Conservation (phyloP, 2,113 vertebrate genomes). For the Oceanodroma tethys region DNA sequence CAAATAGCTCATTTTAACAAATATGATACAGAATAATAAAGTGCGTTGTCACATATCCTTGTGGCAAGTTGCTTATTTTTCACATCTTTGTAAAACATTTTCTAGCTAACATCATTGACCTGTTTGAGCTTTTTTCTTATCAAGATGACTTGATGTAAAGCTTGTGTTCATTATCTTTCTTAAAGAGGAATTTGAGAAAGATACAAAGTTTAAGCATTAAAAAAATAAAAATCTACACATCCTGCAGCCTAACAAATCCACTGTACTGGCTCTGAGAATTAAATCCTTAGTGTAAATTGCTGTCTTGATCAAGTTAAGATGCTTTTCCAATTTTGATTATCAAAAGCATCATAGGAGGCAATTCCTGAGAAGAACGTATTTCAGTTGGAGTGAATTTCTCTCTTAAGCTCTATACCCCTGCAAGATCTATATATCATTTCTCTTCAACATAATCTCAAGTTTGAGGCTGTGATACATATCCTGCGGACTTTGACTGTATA, state of each 20-base stretch:
- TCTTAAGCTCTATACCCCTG: fast-evolving
- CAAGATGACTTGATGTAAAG: not conserved
- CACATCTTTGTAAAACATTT: not conserved
- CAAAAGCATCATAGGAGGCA: not conserved
- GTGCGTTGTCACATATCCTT: not conserved
- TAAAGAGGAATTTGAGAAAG: not conserved
- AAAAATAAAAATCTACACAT: not conserved
- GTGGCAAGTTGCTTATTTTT: not conserved
- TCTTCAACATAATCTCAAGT: not conserved
- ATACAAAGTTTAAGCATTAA: not conserved
- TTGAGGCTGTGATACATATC: not conserved
- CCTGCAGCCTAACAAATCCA: not conserved
- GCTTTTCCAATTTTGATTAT: not conserved
- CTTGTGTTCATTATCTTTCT: not conserved
- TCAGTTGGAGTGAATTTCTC: not conserved
- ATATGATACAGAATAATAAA: not conserved
- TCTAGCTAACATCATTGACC: not conserved
- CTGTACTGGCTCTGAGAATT: not conserved
- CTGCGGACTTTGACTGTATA: not conserved
- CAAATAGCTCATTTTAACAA: not conserved
- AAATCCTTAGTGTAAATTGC: not conserved
- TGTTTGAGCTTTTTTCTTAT: not conserved
- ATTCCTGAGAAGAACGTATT: not conserved
- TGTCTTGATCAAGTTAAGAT: not conserved
- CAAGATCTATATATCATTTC: not conserved